Conservation (phyloP, 2,113 vertebrate species). For the Rhadina sibilatrix region DNA sequence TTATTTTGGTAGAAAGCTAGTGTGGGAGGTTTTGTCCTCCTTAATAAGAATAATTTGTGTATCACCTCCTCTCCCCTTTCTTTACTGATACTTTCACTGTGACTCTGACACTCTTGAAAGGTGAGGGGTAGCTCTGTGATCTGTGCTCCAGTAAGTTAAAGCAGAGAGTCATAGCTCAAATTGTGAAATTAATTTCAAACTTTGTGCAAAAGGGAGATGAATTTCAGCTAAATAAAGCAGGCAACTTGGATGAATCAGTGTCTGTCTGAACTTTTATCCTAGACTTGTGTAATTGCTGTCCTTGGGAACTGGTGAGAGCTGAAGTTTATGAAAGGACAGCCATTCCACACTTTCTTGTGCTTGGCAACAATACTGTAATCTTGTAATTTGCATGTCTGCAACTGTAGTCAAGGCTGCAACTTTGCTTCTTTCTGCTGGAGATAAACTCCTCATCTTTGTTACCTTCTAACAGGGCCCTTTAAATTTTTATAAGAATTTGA, state of each 20-base stretch:
- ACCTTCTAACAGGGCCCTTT: background rate
- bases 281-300: background rate
- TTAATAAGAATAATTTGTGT: background rate
- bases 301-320: background rate
- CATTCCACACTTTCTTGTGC: background rate
- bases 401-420: background rate
- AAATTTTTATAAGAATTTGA: background rate
- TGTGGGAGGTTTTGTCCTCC: background rate
- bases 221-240: background rate
- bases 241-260: background rate
- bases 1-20: background rate
- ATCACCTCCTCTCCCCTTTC: background rate
- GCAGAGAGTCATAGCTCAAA: background rate
- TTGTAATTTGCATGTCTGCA: background rate
- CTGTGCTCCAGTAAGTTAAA: background rate
- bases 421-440: background rate
- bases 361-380: background rate
- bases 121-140: background rate
- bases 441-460: background rate
- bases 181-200: background rate
- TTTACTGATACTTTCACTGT: background rate
- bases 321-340: background rate
- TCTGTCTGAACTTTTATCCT: background rate
- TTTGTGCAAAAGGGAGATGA: background rate
- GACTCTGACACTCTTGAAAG: background rate